Evolutionary conservation across 2,888 invertebrate genomes (phyloP), one percentile per base, ranked within the genome.

Genomic region (Rhamphomyia laevipes): DNA sequence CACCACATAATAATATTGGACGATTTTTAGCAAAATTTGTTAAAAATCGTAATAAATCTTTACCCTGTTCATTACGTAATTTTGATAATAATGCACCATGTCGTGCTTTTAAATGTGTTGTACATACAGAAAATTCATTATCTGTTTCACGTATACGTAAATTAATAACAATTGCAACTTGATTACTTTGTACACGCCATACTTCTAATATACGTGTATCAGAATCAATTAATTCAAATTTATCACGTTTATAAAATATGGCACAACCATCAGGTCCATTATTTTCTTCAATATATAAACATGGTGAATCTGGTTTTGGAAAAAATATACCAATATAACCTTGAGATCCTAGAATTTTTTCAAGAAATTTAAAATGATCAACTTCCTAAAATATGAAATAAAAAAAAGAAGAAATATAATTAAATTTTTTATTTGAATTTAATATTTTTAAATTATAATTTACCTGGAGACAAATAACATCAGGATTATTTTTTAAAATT

Each of bases 181-280:
- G 83, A 67, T 84, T 84, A 59, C 82, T 82, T 63, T 81, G 81
- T 9, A 82, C 81, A 51, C 77, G 73, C 81, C 82, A 83, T n/a
- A 83, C 81, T 66, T 82, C 81, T 41, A 83, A 70, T 45, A 81
- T 72, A 51, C 77, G 72, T 1, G 76, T 77, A 48, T 79, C 76
- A 23, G 72, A 74, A 51, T 73, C 70, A 18, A 80, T 58, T 46
- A 82, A 65, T 49, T 80, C 75, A 56, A 82, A 78, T 63, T 79
- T 79, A 54, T 76, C 73, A 45, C 73, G 73, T 53, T 77, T 74
- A 64, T 77, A 85, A 66, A 86, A 86, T 46, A 86, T 73, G 27
- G 86, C 85, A 65, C 86, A 86, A 10, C 86, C 86, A 66, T 86
- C 86, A 0, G 86, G 84, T 1, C 86, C 86, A 59, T 80, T 81